Base-by-base conservation (phyloP, 2,888 invertebrate species). In the Panzeria rudis region DNA sequence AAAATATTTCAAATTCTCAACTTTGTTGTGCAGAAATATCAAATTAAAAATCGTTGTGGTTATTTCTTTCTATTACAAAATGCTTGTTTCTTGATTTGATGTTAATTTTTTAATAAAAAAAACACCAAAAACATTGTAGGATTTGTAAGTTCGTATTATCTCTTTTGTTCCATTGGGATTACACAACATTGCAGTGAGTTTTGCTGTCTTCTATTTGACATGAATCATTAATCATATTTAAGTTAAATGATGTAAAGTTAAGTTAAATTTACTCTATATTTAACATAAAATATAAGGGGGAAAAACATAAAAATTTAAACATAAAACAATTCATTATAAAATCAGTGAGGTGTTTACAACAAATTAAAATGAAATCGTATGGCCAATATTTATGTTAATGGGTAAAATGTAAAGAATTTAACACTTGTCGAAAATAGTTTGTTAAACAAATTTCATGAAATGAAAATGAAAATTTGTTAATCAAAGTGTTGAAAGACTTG, bases 161-260 rank as follows among this genome's bases (percentile, higher is more conserved):
- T 38, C 17, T 29, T 56, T 4, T 62, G 15, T 8, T 78, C 20
- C 68, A 62, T 56, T 17, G 35, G 11, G 32, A 72, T 77, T 77
- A 38, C 59, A 38, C 35, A 77, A 72, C 17, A 23, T 44, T 35
- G 11, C 47, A 13, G 56, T 32, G 44, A 11, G 15, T 32, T 75
- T 62, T 56, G 20, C 23, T 64, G 72, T 72, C 56, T 72, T 35
- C 20, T 35, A 38, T 64, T 71, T 69, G 71, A 80, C 75, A 64
- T 41, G 71, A 76, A 47, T 75, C 79, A 79, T 83, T 79, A 84
- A 84, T 84, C 84, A 75, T 64, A 25, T 71, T 69, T 6, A n/a
- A 38, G n/a, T 61, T 38, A 15, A 56, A 1, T 56, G 13, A 25
- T 17, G 2, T 50, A 29, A 29, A 41, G 50, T 25, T 38, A 23